These are phyloP conservation scores for Eurypyga helias DNA, from an alignment of 2,113 vertebrate genomes.

Conservation along the genomic window DNA sequence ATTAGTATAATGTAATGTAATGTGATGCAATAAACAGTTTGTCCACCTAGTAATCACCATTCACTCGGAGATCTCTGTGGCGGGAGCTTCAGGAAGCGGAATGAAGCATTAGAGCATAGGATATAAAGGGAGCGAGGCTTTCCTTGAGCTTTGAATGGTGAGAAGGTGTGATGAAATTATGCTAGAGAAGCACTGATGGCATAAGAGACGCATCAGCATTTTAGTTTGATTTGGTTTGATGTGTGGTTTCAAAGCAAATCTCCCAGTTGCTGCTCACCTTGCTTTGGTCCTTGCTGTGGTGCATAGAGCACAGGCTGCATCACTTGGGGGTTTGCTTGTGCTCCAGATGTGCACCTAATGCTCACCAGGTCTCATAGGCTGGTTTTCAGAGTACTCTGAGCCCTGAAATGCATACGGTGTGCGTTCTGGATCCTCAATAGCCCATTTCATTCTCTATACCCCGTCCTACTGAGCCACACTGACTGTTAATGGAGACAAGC, in stretches of 20 bases:
- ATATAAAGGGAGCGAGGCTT: neutral
- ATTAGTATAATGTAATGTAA: no score
- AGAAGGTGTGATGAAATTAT: neutral
- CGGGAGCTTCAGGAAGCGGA: neutral
- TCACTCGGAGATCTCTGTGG: neutral
- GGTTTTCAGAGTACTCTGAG: neutral
- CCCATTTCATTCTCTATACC: neutral
- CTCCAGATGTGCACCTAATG: neutral
- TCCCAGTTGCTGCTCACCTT: neutral
- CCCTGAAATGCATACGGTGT: neutral
- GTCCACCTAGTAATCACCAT: neutral
- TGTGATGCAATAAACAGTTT: neutral
- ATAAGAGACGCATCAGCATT: neutral
- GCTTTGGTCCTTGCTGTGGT: neutral
- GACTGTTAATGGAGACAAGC: neutral
- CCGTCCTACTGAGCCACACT: fast-evolving
- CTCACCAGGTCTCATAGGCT: fast-evolving
- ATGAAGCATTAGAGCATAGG: neutral
- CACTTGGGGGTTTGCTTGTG: neutral
- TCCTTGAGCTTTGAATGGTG: neutral
- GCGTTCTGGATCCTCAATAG: neutral
- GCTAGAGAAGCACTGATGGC: neutral
- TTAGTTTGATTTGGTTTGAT: neutral
- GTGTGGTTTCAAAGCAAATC: neutral
- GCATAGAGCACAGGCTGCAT: neutral